Evolutionary conservation across 2,888 invertebrate species (phyloP).

Genomic region (Lasioglossum calceatum): DNA sequence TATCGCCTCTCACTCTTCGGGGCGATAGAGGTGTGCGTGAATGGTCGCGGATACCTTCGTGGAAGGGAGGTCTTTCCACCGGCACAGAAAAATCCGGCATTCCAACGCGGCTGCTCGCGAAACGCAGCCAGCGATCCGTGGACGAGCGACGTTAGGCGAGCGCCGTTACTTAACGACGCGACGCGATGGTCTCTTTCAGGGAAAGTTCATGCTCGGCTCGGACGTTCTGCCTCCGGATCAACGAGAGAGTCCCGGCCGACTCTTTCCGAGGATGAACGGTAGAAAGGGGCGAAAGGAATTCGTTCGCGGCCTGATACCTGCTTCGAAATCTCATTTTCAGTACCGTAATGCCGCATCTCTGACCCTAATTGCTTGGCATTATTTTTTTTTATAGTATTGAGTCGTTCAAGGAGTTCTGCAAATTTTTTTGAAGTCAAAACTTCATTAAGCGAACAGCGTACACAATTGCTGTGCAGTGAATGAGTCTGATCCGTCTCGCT

Average conservation of each 20-base stretch:
- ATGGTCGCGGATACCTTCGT: conserved; percentile 39
- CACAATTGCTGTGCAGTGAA: no score
- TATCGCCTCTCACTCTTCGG: conserved; percentile 80
- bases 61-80: conserved; percentile 64
- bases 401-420: background rate
- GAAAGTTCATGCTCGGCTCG: conserved; percentile 44
- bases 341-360: background rate
- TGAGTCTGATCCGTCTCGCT: no score
- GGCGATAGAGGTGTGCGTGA: conserved; percentile 52
- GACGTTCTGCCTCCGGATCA: conserved; percentile 29
- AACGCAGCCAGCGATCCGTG: conserved; percentile 72
- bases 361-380: background rate
- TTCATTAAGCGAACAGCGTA: no score
- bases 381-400: background rate
- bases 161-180: conserved; percentile 66
- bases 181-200: conserved; percentile 32
- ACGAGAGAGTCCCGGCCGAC: conserved; percentile 14
- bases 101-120: conserved; percentile 69
- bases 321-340: conserved; percentile 11
- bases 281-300: conserved; percentile 41
- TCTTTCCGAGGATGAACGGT: conserved; percentile 21
- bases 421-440: no score
- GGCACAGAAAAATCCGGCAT: conserved; percentile 67
- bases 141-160: conserved; percentile 54
- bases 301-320: background rate